phyloP scores from a whole-genome alignment of 1,140 invertebrate genomes.

The Drosophila parvula region DNA sequence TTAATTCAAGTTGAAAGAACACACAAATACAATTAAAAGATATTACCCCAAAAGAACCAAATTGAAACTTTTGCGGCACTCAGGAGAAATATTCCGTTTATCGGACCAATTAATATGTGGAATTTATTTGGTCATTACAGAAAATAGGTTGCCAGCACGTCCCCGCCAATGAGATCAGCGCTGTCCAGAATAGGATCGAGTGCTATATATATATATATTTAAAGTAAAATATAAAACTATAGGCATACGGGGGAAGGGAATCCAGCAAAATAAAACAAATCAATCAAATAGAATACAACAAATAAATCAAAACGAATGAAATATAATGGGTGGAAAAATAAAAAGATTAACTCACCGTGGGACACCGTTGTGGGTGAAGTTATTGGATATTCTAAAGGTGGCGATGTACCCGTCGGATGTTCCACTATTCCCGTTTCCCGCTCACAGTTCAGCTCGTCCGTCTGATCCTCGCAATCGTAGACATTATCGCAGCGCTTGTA shows the following conservation, averaged over 20 bases:
- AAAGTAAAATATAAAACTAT: neutral
- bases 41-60: constrained; percentile 33
- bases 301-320: constrained; percentile 8
- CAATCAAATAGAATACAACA: too few species aligned
- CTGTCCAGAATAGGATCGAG: neutral
- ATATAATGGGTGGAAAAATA: neutral
- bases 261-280: neutral
- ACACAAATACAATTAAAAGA: constrained; percentile 27
- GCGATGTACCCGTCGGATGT: too few species aligned
- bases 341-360: constrained; percentile 16
- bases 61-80: constrained; percentile 25
- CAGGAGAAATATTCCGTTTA: constrained; percentile 43
- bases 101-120: constrained; percentile 44
- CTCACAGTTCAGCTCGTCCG: constrained; percentile 86
- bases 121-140: constrained; percentile 42
- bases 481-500: constrained; percentile 85
- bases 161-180: constrained; percentile 31
- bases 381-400: too few species aligned
- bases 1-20: constrained; percentile 48
- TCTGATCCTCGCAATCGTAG: constrained; percentile 84
- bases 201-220: neutral
- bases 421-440: neutral
- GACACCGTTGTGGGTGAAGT: too few species aligned
- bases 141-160: constrained; percentile 18
- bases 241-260: neutral